Base-by-base conservation (phyloP, 2,888 invertebrate species). In the Ethmia dodecea region DNA sequence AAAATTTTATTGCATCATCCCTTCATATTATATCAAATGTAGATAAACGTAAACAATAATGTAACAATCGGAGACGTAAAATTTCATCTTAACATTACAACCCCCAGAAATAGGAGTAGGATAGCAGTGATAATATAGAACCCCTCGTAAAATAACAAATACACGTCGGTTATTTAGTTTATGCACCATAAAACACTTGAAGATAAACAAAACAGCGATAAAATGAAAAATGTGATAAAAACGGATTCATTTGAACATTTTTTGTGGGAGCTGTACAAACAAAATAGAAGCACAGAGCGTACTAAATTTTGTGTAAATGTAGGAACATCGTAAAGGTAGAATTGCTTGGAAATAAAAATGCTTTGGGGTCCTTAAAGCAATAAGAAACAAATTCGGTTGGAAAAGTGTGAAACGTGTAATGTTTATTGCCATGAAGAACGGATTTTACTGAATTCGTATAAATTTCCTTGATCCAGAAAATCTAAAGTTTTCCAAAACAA, bases 101-200 rank as follows among this genome's bases (percentile, higher is more conserved):
- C n/a, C n/a, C n/a, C n/a, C n/a, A n/a, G n/a, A n/a, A n/a, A n/a
- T n/a, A 38, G 31, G 40, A 43, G 38, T 34, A 35, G 43, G 50
- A 48, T 31, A 26, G 28, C 34, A 30, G 51, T 46, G 53, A 60
- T 54, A 54, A 50, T 47, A 50, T 48, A 44, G 43, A 47, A 47
- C 49, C 50, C 55, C 53, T 49, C 56, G 50, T 58, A 59, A 60
- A 60, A 53, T 32, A 42, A 37, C 41, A 42, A 45, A 48, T 47
- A 52, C 43, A 42, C 45, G 47, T 43, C 54, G 42, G 59, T 67
- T 63, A 71, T 71, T 68, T 61, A 64, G 73, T 70, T 67, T 57
- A 66, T 60, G 58, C 45, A 31, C 52, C 56, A 62, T 73, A 67
- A 66, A 71, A 61, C 55, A 60, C 52, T 65, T 49, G 43, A 49